phyloP scores from a whole-genome alignment of 1,140 invertebrate genomes.

The Pararge aegeria region DNA sequence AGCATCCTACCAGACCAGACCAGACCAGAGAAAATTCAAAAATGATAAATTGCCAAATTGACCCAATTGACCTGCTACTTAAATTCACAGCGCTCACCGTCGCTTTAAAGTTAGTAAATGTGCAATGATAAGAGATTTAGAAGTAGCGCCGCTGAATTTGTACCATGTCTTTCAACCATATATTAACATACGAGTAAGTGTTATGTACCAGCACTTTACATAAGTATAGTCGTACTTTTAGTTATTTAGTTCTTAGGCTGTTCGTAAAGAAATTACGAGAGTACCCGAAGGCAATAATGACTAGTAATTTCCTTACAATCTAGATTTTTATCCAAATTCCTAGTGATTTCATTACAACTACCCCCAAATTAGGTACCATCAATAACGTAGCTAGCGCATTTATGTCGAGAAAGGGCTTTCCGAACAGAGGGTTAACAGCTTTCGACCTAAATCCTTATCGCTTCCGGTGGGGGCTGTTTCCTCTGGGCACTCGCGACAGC shows the following conservation, averaged over 20 bases:
- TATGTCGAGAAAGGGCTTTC: constrained; percentile 15
- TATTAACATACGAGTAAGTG: too few species aligned
- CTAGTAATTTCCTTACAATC: background rate
- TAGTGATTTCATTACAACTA: constrained; percentile 8
- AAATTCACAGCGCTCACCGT: too few species aligned
- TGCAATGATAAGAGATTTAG: too few species aligned
- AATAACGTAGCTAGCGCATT: constrained; percentile 15
- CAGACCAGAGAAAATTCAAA: too few species aligned
- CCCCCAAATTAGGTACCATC: constrained; percentile 19
- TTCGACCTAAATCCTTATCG: constrained; percentile 27
- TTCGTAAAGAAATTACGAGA: background rate
- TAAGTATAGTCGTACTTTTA: too few species aligned
- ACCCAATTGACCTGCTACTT: too few species aligned
- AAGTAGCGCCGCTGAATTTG: background rate
- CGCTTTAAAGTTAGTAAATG: too few species aligned
- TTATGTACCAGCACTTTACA: background rate
- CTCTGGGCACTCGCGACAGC: constrained; percentile 18
- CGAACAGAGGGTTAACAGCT: constrained; percentile 21
- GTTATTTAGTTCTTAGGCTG: background rate
- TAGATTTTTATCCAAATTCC: constrained; percentile 1
- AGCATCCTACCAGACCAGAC: too few species aligned
- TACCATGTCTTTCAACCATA: background rate
- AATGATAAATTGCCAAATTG: too few species aligned
- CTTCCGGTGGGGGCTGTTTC: constrained; percentile 21
- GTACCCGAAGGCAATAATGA: background rate